These are phyloP conservation scores for Tinea semifulvella DNA, from an alignment of 2,888 invertebrate species.

Conservation along the genomic window DNA sequence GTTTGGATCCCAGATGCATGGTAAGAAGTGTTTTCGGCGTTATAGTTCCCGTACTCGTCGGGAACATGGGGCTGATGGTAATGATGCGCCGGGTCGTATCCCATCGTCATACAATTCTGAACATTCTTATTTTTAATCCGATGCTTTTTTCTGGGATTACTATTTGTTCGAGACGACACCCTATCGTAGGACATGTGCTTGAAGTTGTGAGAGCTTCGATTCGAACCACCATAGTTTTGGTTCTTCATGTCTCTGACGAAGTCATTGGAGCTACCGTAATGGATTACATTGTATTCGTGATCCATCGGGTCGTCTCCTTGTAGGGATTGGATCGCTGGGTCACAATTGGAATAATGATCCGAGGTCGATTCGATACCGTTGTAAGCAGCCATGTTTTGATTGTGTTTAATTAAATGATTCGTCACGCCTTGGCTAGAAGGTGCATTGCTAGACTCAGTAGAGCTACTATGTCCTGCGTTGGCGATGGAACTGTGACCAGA, in stretches of 20 bases:
- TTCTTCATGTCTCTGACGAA: conserved; percentile 61
- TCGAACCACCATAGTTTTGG: conserved; percentile 62
- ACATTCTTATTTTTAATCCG: conserved; percentile 58
- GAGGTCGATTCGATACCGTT: conserved; percentile 61
- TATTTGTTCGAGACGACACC: conserved; percentile 59
- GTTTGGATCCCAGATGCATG: conserved; percentile 62
- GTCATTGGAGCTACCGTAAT: conserved; percentile 59
- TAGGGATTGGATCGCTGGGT: conserved; percentile 57
- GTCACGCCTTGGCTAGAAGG: conserved; percentile 60
- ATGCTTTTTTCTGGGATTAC: conserved; percentile 60
- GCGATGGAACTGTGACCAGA: conserved; percentile 69
- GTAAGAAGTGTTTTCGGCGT: conserved; percentile 58
- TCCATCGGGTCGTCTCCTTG: conserved; percentile 60
- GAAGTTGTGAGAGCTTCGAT: conserved; percentile 60
- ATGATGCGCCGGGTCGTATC: conserved; percentile 63
- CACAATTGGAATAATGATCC: conserved; percentile 62
- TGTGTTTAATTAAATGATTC: conserved; percentile 61
- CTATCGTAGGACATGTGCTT: conserved; percentile 63
- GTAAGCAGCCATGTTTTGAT: conserved; percentile 49
- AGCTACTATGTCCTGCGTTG: conserved; percentile 61
- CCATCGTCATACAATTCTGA: conserved; percentile 68
- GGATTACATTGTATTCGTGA: conserved; percentile 63
- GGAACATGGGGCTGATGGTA: conserved; percentile 63
- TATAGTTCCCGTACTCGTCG: conserved; percentile 56
- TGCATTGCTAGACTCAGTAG: conserved; percentile 61